phyloP scores from a whole-genome alignment of 2,888 invertebrate genomes.

The Taphrorychus bicolor region DNA sequence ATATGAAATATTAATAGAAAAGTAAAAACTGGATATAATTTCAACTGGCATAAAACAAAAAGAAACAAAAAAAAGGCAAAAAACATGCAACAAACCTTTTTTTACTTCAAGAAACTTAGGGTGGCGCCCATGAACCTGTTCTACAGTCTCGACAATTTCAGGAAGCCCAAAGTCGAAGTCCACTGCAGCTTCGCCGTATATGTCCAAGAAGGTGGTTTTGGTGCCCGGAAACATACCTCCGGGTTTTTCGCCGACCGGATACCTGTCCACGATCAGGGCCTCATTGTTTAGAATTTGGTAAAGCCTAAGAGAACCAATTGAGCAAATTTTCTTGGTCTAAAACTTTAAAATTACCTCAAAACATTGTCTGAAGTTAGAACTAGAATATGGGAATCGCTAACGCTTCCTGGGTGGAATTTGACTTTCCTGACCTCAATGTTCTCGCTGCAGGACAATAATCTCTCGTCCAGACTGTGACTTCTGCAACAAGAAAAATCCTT shows the following conservation, averaged over 20 bases:
- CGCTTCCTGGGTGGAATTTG: conserved; percentile 87
- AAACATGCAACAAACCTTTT: conserved; percentile 8
- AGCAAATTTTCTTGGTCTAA: background rate
- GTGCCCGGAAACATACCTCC: conserved; percentile 54
- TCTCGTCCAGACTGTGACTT: conserved; percentile 75
- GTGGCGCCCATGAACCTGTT: background rate
- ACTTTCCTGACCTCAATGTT: conserved; percentile 76
- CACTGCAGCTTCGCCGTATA: conserved; percentile 84
- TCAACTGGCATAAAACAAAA: background rate
- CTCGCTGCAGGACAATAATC: conserved; percentile 72
- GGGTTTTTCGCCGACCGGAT: conserved; percentile 55
- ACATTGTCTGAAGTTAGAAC: conserved; percentile 86
- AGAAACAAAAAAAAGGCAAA: background rate
- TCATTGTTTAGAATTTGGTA: conserved; percentile 53
- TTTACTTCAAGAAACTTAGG: conserved; percentile 1
- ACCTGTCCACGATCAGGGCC: conserved; percentile 49
- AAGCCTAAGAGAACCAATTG: conserved; percentile 46
- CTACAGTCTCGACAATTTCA: conserved; percentile 46
- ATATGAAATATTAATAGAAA: background rate
- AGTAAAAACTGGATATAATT: background rate
- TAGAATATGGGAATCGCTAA: conserved; percentile 75
- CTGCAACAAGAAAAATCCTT: conserved; percentile 61
- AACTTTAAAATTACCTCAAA: conserved; percentile 77
- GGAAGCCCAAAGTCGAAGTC: conserved; percentile 83
- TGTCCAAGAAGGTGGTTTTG: conserved; percentile 54